These are phyloP conservation scores for Chloromyia formosa DNA, from an alignment of 2,888 invertebrate species.

Conservation along the genomic window DNA sequence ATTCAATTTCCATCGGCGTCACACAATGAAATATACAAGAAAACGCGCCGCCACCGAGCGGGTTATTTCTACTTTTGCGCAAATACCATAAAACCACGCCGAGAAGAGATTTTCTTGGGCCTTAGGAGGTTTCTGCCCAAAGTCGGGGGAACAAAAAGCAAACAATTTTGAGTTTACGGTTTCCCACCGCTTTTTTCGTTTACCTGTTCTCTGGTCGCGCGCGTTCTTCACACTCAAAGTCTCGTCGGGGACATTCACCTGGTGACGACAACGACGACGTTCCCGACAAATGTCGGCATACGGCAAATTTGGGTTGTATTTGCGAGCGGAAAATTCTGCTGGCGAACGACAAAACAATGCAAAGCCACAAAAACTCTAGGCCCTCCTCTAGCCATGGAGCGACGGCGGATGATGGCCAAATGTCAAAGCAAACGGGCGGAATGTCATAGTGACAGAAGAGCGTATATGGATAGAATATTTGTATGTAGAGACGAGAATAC, in stretches of 20 bases:
- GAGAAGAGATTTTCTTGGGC: no score
- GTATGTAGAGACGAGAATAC: no score
- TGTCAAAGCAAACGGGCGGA: constrained; percentile 36
- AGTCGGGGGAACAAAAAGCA: no score
- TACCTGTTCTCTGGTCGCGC: background rate
- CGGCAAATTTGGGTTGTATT: no score
- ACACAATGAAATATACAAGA: background rate
- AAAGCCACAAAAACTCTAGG: constrained; percentile 16
- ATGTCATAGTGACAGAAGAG: constrained; percentile 35
- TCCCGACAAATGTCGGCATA: no score
- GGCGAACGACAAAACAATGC: constrained; percentile 3
- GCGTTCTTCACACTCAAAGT: background rate
- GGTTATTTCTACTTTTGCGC: constrained; percentile 37
- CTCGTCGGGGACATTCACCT: constrained; percentile 10
- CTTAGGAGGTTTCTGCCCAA: no score
- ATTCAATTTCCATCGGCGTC: constrained; percentile 11
- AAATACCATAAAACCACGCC: constrained; percentile 35
- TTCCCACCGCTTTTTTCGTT: constrained; percentile 6
- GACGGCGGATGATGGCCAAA: constrained; percentile 14
- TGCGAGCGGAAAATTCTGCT: no score
- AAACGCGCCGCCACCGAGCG: constrained; percentile 15
- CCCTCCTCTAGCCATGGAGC: background rate
- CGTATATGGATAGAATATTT: no score
- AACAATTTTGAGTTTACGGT: no score
- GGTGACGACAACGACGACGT: constrained; percentile 1